These are phyloP conservation scores for Calosoma granatense DNA, from an alignment of 1,140 invertebrate genomes.

Conservation along the genomic window DNA sequence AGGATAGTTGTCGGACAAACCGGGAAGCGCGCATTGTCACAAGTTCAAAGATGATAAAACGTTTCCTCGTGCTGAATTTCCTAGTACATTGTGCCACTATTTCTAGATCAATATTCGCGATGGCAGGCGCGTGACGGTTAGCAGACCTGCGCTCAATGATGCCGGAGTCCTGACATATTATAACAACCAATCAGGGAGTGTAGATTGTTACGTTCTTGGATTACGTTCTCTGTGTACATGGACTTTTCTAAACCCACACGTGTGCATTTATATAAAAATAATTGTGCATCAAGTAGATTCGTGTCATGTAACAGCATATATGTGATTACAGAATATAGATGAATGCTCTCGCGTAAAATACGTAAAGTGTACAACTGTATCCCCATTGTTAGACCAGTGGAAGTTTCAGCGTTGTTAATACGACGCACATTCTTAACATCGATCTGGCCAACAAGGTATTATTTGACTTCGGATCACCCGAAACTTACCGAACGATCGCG, in stretches of 20 bases:
- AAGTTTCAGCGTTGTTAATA: background rate
- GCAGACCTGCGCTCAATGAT: background rate
- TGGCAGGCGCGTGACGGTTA: background rate
- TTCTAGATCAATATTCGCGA: background rate
- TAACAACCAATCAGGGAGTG: background rate
- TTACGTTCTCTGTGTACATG: background rate
- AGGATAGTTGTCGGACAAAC: too few species aligned
- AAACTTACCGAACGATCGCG: background rate
- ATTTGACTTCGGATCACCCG: background rate
- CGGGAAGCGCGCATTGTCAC: too few species aligned
- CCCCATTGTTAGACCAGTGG: background rate
- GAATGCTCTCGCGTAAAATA: background rate
- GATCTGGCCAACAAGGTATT: background rate
- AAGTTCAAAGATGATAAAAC: too few species aligned
- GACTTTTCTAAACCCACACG: background rate
- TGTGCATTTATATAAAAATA: background rate
- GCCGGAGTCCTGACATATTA: background rate
- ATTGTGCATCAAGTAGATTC: background rate
- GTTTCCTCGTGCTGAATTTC: too few species aligned
- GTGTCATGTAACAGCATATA: background rate
- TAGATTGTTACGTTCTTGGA: background rate
- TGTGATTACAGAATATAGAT: background rate
- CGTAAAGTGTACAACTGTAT: background rate
- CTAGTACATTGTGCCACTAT: background rate
- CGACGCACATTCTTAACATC: background rate